A percentile compares a stretch with the other conserved stretches of the same genome.
phyloP scores from a whole-genome alignment of 2,797 vertebrate species.

The Botia almorhae region DNA sequence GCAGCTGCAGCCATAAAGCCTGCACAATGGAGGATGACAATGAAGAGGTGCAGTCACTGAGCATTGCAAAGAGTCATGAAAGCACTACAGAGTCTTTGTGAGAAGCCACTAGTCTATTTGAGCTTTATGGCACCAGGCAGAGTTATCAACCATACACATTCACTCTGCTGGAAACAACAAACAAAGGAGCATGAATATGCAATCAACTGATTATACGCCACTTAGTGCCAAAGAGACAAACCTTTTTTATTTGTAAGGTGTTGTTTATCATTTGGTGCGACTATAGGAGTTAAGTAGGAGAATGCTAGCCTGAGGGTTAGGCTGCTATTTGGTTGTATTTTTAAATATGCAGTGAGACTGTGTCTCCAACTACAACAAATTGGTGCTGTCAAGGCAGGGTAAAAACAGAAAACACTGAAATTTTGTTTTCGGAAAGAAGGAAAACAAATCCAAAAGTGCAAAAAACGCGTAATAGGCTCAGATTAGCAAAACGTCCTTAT shows the following conservation, averaged over 20 bases:
- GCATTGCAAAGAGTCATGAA: slow-evolving; percentile 73
- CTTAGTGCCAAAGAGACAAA: slow-evolving; percentile 19
- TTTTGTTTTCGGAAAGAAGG: neutral
- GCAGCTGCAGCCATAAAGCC: slow-evolving; percentile 76
- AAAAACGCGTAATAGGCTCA: neutral
- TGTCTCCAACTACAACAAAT: slow-evolving; percentile 22
- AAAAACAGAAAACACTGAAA: slow-evolving; percentile 8
- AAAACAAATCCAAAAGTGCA: neutral
- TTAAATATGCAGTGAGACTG: slow-evolving; percentile 25
- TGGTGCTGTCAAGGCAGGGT: slow-evolving; percentile 12
- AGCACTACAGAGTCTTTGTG: slow-evolving; percentile 74
- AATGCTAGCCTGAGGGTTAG: neutral
- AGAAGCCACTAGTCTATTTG: slow-evolving; percentile 72
- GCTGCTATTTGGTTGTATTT: neutral
- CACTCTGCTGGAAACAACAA: slow-evolving; percentile 38
- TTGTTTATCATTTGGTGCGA: slow-evolving; percentile 13
- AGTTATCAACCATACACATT: slow-evolving; percentile 66
- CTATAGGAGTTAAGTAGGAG: slow-evolving; percentile 4
- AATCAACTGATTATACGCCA: slow-evolving; percentile 41
- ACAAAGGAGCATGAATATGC: slow-evolving; percentile 42
- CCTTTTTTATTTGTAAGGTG: slow-evolving; percentile 37
- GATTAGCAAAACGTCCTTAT: slow-evolving; percentile 24
- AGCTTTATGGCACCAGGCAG: slow-evolving; percentile 73
- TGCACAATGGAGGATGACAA: slow-evolving; percentile 78
- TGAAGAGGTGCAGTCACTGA: slow-evolving; percentile 76